Conservation (phyloP, 2,113 vertebrate species). For the Prunella himalayana region DNA sequence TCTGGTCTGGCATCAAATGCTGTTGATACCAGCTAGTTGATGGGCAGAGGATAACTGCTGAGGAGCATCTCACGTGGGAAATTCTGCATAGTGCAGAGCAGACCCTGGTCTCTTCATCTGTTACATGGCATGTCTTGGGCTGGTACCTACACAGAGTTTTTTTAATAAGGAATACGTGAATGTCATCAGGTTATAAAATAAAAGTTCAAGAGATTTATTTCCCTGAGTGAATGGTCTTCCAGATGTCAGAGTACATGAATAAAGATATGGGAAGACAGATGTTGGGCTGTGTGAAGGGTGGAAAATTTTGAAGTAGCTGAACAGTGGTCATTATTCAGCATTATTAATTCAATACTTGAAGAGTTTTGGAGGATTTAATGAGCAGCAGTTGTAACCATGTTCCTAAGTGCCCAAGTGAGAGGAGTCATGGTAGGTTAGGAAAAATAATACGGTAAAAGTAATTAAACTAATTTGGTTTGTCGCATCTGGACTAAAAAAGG, state of each 20-base stretch:
- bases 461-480: conserved; percentile 29
- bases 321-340: background rate
- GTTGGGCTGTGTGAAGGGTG: background rate
- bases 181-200: background rate
- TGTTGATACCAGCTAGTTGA: background rate
- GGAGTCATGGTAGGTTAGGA: background rate
- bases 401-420: conserved; percentile 13
- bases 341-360: conserved; percentile 4
- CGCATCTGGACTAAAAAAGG: background rate
- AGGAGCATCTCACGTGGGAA: accelerated
- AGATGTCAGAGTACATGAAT: background rate
- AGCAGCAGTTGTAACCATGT: background rate
- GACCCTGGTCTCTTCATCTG: background rate
- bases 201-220: background rate
- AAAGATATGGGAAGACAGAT: background rate
- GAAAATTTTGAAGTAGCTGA: background rate
- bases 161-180: background rate
- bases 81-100: background rate
- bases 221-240: background rate
- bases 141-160: background rate
- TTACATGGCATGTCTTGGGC: background rate
- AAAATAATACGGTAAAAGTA: conserved; percentile 23
- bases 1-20: background rate
- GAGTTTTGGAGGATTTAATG: background rate
- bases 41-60: background rate